Evolutionary conservation across 2,797 vertebrate genomes (phyloP).

Genomic region (Picus viridis): DNA sequence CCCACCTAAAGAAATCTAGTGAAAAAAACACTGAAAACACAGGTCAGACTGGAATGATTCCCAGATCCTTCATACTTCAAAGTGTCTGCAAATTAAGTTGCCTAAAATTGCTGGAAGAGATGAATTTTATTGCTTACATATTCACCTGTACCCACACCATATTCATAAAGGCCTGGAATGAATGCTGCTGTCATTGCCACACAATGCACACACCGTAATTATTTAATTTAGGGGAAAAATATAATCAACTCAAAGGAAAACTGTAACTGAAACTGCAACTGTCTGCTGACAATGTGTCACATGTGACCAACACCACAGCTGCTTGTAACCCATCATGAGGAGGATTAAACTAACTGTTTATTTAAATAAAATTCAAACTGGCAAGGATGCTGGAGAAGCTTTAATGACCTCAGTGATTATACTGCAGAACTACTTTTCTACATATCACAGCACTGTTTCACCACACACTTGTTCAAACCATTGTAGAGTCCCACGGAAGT

Average conservation of each 20-base stretch:
- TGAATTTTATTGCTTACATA: constrained; percentile 18
- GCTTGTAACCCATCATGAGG: constrained; percentile 15
- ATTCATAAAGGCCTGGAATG: constrained; percentile 12
- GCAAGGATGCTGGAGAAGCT: neutral
- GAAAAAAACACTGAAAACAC: constrained; percentile 9
- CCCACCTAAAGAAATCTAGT: neutral
- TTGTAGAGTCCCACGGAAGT: neutral
- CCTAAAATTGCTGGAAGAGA: neutral
- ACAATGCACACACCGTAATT: constrained; percentile 41
- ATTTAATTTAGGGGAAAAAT: constrained; percentile 61
- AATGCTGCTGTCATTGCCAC: constrained; percentile 24
- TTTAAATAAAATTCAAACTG: constrained; percentile 12
- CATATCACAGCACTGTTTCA: neutral
- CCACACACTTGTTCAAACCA: neutral
- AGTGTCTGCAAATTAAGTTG: neutral
- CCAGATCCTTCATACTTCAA: neutral
- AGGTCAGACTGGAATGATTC: neutral
- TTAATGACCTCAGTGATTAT: neutral
- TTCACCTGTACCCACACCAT: neutral
- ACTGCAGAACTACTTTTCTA: neutral
- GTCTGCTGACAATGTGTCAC: constrained; percentile 30
- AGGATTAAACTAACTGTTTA: constrained; percentile 11
- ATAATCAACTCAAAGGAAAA: constrained; percentile 65
- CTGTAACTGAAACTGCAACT: constrained; percentile 60
- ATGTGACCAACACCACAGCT: neutral